Base-by-base conservation (phyloP, 2,797 vertebrate genomes). In the Eurystomus glaucurus region DNA sequence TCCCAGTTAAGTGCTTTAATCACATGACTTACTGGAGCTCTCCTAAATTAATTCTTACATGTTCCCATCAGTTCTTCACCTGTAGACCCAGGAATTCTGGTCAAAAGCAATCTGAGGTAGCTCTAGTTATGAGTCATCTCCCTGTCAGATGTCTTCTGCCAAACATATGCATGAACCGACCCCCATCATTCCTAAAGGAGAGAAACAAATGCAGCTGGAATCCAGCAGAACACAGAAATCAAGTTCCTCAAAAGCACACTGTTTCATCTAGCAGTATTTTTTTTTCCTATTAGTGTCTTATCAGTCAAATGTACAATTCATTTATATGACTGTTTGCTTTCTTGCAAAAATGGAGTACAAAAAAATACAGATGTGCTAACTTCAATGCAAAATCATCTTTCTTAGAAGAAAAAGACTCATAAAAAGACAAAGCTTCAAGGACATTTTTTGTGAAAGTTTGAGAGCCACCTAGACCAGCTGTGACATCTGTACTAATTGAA, bases 401-500 rank as follows among this genome's bases (percentile, higher is more conserved):
- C 90, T 94, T 52, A 66, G 80, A 93, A 65, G 46, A 39, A 83
- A 97, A 96, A 93, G 78, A 83, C 75, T 96, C 85, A 91, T 88
- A 96, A 86, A 98, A 97, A 98, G 96, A 96, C 84, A 98, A 96
- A 97, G 91, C 97, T 97, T 98, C 97, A 98, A 98, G 98, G 98
- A 97, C 97, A 96, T 97, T 95, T 96, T 95, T 91, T 87, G 70
- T 70, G 88, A 68, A 98, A 96, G 96, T 98, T 97, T 96, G 97
- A 98, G 93, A 98, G 97, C 97, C 97, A 98, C 97, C 97, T 97
- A 98, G 97, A 98, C 98, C 94, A 98, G 70, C 95, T 96, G 97
- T 98, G 98, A 98, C 98, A 98, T 98, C 98, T 98, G 97, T 97
- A 98, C 98, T 98, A 98, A 98, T 98, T 98, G 98, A 98, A 98